Base-by-base conservation (phyloP, 2,888 invertebrate species). In the Temnothorax ravouxi region DNA sequence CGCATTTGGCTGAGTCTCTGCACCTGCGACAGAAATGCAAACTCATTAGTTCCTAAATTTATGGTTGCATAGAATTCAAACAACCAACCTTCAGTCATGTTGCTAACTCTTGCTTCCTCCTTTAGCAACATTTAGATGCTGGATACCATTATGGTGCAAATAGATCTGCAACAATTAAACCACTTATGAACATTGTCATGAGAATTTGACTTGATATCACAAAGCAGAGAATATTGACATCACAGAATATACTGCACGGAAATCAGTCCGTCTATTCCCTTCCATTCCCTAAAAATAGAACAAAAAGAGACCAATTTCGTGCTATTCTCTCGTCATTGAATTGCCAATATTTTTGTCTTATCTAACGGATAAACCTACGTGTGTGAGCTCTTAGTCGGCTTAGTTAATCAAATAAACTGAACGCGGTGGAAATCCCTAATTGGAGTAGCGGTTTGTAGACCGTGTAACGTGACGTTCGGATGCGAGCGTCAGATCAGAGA, bases 51-150 rank as follows among this genome's bases (percentile, higher is more conserved):
- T 38, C 11, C 8, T 5, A 34, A 71, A 72, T 38, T 47, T 38
- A 59, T 29, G 59, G 8, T 79, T 25, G 47, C 11, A 13, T 44
- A 66, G 1, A 77, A 54, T 11, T n/a, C 54, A n/a, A 79, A 76
- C 85, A 90, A 94, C 94, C 93, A 90, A 95, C 95, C 94, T 93
- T 95, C 94, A 44, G 93, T 93, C 91, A 94, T 94, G 71, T 91
- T 91, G 87, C 92, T 91, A 88, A 92, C 89, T 86, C 92, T 92
- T 87, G 91, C 92, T 90, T 93, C 92, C 77, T 88, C 91, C 90
- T 94, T 92, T 88, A 92, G 92, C 91, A 93, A 90, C 94, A 94
- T 94, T 88, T 91, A 91, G 86, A 79, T 13, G 4, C 67, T 66
- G 44, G 59, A 74, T 81, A 54, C 47, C 86, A 84, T 93, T 91